Base-by-base conservation (phyloP, 2,113 vertebrate genomes). In the Meleagris gallopavo region DNA sequence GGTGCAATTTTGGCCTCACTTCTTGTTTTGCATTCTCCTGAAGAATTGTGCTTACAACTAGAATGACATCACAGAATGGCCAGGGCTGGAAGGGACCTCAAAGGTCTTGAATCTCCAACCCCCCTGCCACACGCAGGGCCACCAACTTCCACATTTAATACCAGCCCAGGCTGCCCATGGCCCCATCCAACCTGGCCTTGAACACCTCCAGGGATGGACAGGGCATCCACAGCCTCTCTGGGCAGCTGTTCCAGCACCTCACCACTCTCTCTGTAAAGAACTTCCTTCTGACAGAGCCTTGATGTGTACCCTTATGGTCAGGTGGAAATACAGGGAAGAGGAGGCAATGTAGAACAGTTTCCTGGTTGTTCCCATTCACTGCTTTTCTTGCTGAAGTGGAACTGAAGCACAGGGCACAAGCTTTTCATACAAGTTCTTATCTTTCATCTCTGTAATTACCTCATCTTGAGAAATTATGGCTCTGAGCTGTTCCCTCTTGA, bases 401-500 rank as follows among this genome's bases (percentile, higher is more conserved):
- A 10, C 78, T 66, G 62, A 85, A 87, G 45, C 30, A 41, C 36
- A 16, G 34, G 45, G 30, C 15, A 3, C 3, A 5, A 88, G 55
- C 58, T 82, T 90, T 85, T 61, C 45, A 5, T 61, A 60, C 52
- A 15, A 82, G 58, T 73, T 36, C 25, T 89, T 91, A n/a, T 79
- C 79, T 73, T 45, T 61, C 36, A 32, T 89, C 71, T 74, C 38
- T 36, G 43, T 43, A 48, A 21, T 91, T 89, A 85, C 83, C 79
- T 95, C 61, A 61, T 74, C 73, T 61, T n/a, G 64, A 94, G 78
- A 25, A 85, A 66, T 41, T 82, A 5, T 0, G 11, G 57, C 45
- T 4, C 82, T 79, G 91, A 94, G 87, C 66, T 96, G 89, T 85
- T 93, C 54, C 54, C n/a, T 66, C 41, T 15, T 32, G 2, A 80